Evolutionary conservation across 2,113 vertebrate species (phyloP).

Genomic region (Cranoglanis bouderius): DNA sequence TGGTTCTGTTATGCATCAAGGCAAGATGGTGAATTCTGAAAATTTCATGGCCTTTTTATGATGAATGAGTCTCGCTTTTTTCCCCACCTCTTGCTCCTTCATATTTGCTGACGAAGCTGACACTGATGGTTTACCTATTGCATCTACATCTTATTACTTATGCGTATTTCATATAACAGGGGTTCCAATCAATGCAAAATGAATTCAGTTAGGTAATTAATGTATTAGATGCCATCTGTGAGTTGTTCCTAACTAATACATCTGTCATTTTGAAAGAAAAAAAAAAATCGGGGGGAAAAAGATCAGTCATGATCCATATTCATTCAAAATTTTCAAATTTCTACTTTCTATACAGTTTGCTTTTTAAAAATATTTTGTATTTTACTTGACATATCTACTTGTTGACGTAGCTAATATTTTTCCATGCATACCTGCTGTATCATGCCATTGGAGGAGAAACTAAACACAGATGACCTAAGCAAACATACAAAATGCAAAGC

Average conservation of each 20-base stretch:
- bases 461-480: not conserved
- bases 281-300: not conserved
- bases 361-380: not conserved
- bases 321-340: not conserved
- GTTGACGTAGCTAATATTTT: not conserved
- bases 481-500: not conserved
- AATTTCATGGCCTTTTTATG: constrained; percentile 44
- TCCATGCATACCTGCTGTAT: not conserved
- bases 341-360: not conserved
- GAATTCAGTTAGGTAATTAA: constrained; percentile 14
- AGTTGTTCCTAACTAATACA: not conserved
- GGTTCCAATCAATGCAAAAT: constrained; percentile 9
- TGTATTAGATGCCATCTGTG: not conserved
- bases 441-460: not conserved
- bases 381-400: not conserved
- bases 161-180: constrained; percentile 8
- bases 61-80: constrained; percentile 33
- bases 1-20: constrained; percentile 36
- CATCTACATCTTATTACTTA: not conserved
- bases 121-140: constrained; percentile 31
- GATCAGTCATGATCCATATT: not conserved
- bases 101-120: constrained; percentile 28
- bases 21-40: constrained; percentile 16
- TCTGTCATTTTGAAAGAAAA: constrained; percentile 23
- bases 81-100: not conserved